These are phyloP conservation scores for Vanacampus margaritifer DNA, from an alignment of 2,113 vertebrate species.

Conservation along the genomic window DNA sequence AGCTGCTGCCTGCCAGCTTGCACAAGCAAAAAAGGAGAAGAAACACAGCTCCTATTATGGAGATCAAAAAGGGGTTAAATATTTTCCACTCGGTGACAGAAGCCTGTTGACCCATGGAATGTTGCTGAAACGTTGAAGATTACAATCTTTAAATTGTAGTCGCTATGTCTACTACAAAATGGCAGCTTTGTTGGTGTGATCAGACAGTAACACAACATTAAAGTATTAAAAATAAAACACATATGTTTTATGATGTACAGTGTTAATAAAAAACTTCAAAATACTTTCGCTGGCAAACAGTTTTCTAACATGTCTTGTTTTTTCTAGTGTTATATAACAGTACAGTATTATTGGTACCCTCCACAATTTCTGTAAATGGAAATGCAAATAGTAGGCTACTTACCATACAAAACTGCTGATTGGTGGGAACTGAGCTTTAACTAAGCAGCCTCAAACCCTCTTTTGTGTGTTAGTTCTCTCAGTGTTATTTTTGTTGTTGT, in stretches of 20 bases:
- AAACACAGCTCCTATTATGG: constrained; percentile 52
- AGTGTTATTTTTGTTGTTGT: no score
- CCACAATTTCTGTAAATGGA: neutral
- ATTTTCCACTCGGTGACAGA: constrained; percentile 44
- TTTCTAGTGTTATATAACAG: neutral
- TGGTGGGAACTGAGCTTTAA: no score
- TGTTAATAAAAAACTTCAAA: neutral
- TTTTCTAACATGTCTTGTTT: neutral
- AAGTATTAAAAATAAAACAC: neutral
- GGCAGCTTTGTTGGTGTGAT: neutral
- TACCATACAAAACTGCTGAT: no score
- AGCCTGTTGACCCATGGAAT: constrained; percentile 38
- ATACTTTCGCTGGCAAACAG: neutral
- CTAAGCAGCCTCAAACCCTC: no score
- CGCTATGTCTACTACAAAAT: neutral
- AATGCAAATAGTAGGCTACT: neutral
- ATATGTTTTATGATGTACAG: neutral
- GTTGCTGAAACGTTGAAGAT: constrained; percentile 16
- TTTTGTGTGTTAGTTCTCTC: no score
- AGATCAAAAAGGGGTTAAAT: constrained; percentile 41
- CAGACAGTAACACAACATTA: neutral
- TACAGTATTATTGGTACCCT: neutral
- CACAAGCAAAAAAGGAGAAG: constrained; percentile 2
- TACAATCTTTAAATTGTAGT: constrained; percentile 1
- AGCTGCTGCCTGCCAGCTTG: constrained; percentile 28